These are phyloP conservation scores for Canis aureus DNA, from an alignment of 2,113 vertebrate species.

Conservation along the genomic window DNA sequence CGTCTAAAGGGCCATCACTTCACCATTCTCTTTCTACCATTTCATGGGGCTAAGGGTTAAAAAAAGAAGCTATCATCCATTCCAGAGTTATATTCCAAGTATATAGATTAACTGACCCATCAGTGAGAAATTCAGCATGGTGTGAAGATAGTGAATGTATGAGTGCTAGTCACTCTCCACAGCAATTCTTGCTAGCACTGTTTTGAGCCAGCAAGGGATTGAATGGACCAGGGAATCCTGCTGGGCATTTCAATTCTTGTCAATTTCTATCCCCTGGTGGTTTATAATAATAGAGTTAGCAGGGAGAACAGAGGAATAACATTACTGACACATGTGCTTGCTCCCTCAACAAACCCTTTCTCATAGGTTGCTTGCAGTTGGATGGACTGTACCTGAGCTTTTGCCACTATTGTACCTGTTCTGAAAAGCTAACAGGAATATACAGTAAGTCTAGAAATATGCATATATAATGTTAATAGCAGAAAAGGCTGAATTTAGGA, in stretches of 20 bases:
- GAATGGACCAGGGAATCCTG: conserved; percentile 78
- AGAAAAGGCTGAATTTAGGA: conserved; percentile 49
- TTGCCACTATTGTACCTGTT: conserved; percentile 57
- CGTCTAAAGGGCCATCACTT: conserved; percentile 51
- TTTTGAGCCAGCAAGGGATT: conserved; percentile 78
- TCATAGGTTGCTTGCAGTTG: conserved; percentile 53
- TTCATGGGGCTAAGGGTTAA: conserved; percentile 49
- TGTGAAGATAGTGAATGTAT: conserved; percentile 31
- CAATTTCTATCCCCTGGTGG: conserved; percentile 80
- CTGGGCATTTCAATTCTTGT: conserved; percentile 82
- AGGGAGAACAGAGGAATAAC: conserved; percentile 75
- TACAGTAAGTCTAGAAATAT: background rate
- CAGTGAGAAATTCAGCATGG: conserved; percentile 69
- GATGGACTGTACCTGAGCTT: conserved; percentile 65
- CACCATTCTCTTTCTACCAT: conserved; percentile 54
- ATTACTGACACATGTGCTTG: conserved; percentile 76
- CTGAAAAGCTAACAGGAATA: conserved; percentile 63
- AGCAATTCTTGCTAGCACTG: conserved; percentile 76
- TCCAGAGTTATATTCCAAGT: conserved; percentile 64
- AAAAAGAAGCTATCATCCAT: conserved; percentile 68
- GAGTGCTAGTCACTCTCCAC: conserved; percentile 68
- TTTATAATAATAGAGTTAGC: conserved; percentile 81
- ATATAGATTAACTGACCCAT: conserved; percentile 69
- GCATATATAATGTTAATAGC: background rate
- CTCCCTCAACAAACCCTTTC: conserved; percentile 74